Evolutionary conservation across 2,797 vertebrate genomes (phyloP).

Genomic region (Chlorospingus flavigularis): DNA sequence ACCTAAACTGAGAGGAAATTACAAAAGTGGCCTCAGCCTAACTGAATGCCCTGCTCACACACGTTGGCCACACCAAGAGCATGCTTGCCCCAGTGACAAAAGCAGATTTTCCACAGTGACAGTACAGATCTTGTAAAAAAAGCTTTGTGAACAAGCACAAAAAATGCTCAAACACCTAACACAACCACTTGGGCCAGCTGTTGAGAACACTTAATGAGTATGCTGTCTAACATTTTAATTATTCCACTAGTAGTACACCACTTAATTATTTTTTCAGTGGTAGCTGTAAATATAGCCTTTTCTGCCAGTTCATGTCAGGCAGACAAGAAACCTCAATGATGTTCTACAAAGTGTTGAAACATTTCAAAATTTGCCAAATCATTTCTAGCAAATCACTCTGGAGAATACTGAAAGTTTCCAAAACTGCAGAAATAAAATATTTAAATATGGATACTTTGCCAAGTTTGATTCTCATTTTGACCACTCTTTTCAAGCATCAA

Average conservation of each 20-base stretch:
- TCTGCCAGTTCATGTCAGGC: not conserved
- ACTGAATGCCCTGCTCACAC: not conserved
- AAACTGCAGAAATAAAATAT: not conserved
- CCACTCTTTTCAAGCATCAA: not conserved
- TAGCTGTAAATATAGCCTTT: not conserved
- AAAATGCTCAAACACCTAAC: not conserved
- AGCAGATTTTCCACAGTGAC: not conserved
- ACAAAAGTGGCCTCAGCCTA: not conserved
- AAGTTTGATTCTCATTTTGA: not conserved
- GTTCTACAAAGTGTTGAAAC: not conserved
- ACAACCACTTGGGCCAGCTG: not conserved
- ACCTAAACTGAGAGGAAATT: not conserved
- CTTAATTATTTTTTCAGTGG: not conserved
- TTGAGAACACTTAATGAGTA: not conserved
- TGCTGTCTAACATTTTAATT: not conserved
- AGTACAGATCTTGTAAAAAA: not conserved
- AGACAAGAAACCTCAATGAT: not conserved
- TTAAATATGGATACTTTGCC: not conserved
- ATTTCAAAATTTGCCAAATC: not conserved
- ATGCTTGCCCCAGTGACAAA: not conserved
- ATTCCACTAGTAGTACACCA: not conserved
- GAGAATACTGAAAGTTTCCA: not conserved
- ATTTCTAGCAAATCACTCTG: not conserved
- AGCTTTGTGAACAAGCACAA: not conserved
- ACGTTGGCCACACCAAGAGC: rapidly evolving